Conservation (phyloP, 2,113 vertebrate genomes). For the Takifugu bimaculatus region DNA sequence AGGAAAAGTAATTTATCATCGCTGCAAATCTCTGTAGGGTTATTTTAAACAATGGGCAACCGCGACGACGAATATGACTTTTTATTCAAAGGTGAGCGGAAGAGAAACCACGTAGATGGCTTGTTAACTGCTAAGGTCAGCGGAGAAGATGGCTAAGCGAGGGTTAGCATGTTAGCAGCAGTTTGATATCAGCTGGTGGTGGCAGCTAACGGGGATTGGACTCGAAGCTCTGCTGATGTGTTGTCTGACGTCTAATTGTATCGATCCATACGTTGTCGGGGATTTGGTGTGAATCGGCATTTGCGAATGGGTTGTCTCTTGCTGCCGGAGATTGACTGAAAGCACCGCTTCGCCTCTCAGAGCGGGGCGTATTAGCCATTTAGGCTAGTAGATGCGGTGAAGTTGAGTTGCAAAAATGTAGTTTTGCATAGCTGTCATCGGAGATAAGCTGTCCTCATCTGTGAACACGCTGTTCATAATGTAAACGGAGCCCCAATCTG, state of each 20-base stretch:
- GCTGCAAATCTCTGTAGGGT: conserved; percentile 4
- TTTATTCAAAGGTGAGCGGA: conserved; percentile 74
- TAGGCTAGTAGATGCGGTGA: conserved; percentile 23
- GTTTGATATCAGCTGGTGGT: conserved; percentile 28
- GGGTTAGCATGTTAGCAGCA: conserved; percentile 22
- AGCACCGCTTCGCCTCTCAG: neutral
- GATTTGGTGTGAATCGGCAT: no score
- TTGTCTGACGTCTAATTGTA: no score
- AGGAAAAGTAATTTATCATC: conserved; percentile 15
- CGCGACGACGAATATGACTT: conserved; percentile 80
- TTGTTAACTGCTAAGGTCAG: neutral
- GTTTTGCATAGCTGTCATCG: neutral
- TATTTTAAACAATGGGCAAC: conserved; percentile 69
- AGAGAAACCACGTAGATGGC: rapidly evolving
- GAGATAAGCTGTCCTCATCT: neutral
- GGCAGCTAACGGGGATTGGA: conserved; percentile 22
- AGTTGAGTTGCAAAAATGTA: neutral
- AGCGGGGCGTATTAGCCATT: conserved; percentile 4
- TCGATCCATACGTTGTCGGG: no score
- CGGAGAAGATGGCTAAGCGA: neutral
- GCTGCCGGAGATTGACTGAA: no score
- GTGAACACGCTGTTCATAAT: no score
- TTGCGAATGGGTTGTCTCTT: no score
- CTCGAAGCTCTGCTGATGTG: no score
- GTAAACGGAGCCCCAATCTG: no score